These are phyloP conservation scores for Craseonycteris thonglongyai DNA, from an alignment of 2,113 vertebrate species.

Conservation along the genomic window DNA sequence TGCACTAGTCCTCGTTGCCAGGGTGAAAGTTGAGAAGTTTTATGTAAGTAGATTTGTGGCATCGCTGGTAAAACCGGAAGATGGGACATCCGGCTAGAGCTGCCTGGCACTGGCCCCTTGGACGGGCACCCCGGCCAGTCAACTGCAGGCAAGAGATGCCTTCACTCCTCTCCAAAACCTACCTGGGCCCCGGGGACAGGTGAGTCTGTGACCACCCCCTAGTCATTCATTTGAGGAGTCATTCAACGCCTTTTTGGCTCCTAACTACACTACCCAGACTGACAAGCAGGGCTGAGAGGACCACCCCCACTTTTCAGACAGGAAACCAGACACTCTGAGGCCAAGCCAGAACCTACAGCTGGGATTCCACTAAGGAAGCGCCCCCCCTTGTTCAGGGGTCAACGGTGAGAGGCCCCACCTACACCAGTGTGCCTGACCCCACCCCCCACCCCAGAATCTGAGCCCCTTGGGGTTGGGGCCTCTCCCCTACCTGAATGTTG, in stretches of 20 bases:
- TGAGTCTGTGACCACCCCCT: neutral
- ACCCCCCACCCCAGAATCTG: neutral
- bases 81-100: neutral
- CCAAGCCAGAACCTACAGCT: neutral
- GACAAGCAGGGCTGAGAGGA: neutral
- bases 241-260: neutral
- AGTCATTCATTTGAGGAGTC: neutral
- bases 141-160: neutral
- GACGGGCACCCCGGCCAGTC: neutral
- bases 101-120: neutral
- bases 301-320: neutral
- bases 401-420: neutral
- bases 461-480: neutral
- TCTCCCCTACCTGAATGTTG: neutral
- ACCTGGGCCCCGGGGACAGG: neutral
- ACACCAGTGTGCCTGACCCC: neutral
- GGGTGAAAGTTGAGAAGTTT: neutral
- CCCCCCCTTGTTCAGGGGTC: neutral
- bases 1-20: neutral
- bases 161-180: neutral
- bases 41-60: neutral
- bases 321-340: neutral
- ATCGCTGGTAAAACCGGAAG: neutral
- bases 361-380: neutral
- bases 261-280: neutral